These are phyloP conservation scores for Mesodorylaimus sp. DNA, from an alignment of 2,888 invertebrate species.

Conservation along the genomic window DNA sequence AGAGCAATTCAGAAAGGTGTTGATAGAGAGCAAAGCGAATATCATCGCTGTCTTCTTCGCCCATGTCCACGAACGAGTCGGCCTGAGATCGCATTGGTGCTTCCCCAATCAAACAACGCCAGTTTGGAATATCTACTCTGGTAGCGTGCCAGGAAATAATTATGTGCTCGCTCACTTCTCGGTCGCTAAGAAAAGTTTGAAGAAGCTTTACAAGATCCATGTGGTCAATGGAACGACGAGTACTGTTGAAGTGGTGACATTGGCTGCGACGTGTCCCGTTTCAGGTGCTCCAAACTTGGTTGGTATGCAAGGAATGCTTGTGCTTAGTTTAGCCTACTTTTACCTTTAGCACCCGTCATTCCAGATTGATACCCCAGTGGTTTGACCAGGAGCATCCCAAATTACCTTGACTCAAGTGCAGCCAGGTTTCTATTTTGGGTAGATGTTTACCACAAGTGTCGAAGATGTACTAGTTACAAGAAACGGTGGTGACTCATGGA, in stretches of 20 bases:
- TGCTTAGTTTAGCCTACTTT: too few species aligned
- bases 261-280: too few species aligned
- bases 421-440: too few species aligned
- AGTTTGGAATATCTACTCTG: slow-evolving; percentile 9
- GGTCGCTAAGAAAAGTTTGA: background rate
- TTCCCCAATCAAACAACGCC: background rate
- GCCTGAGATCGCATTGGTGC: slow-evolving; percentile 7
- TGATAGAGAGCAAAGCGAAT: background rate
- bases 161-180: slow-evolving; percentile 3
- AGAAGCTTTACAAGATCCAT: background rate
- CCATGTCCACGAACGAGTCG: slow-evolving; percentile 8
- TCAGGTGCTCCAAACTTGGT: too few species aligned
- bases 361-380: too few species aligned
- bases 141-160: slow-evolving; percentile 11
- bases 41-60: slow-evolving; percentile 11
- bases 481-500: too few species aligned
- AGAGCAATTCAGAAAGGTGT: background rate
- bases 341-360: too few species aligned
- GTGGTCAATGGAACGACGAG: background rate
- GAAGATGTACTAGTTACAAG: too few species aligned
- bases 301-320: too few species aligned
- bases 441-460: too few species aligned
- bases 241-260: background rate
- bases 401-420: too few species aligned
- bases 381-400: too few species aligned